phyloP scores from a whole-genome alignment of 2,113 vertebrate genomes.

The Osmerus eperlanus region DNA sequence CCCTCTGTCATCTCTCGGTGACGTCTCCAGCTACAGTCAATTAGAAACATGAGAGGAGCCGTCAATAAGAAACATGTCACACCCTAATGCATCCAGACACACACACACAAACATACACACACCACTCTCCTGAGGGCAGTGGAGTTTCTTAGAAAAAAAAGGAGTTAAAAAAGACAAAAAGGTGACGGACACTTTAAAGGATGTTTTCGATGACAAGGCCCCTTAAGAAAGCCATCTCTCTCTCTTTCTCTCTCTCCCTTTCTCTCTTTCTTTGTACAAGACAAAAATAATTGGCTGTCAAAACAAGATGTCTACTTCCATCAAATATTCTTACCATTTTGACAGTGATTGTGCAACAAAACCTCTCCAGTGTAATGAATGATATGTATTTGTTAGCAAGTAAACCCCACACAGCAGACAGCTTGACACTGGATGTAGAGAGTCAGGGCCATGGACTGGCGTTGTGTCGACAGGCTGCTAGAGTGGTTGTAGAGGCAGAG shows the following conservation, averaged over 20 bases:
- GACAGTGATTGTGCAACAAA: not conserved
- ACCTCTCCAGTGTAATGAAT: too few relatives aligned
- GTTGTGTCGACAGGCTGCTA: too few relatives aligned
- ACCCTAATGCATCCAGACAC: slow-evolving; percentile 52
- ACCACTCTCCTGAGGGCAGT: not conserved
- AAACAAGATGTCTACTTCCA: not conserved
- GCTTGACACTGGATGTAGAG: too few relatives aligned
- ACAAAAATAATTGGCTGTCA: slow-evolving; percentile 20
- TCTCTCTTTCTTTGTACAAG: not conserved
- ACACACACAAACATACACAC: slow-evolving; percentile 33
- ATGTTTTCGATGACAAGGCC: too few relatives aligned
- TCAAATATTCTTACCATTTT: not conserved
- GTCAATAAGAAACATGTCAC: slow-evolving; percentile 58
- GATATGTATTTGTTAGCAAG: too few relatives aligned
- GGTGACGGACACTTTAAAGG: not conserved
- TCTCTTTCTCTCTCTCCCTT: not conserved
- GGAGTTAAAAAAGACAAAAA: not conserved
- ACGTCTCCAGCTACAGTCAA: slow-evolving; percentile 62
- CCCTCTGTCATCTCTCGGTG: slow-evolving; percentile 70
- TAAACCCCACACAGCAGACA: too few relatives aligned
- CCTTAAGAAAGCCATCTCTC: not conserved
- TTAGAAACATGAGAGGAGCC: slow-evolving; percentile 65
- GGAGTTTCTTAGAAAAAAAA: too few relatives aligned
- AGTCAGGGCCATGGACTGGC: too few relatives aligned
- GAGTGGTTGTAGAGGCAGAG: too few relatives aligned